Evolutionary conservation across 2,888 invertebrate genomes (phyloP), one percentile per base, ranked within the genome.

Genomic region (Oxystoma pomonae): DNA sequence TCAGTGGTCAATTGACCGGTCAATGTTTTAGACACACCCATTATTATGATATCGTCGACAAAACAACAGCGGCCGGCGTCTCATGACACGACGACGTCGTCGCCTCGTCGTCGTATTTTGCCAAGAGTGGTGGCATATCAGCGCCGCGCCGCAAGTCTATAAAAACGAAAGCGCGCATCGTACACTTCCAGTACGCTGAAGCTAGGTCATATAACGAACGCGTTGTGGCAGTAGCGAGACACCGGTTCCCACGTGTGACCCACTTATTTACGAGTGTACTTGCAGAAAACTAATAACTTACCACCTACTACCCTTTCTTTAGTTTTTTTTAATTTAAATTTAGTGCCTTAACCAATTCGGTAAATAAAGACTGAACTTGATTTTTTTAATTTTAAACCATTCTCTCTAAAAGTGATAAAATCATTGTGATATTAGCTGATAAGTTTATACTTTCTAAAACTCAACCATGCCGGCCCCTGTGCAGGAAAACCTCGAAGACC

Each of bases 171-270:
- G 58, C 66, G 65, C 58, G 53, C 35, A 64, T 62, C 65, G 53
- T 60, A 61, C 67, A 66, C 69, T 70, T 71, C 69, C 74, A 77
- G 76, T 78, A 73, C 69, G 74, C 72, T 73, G 73, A 75, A 75
- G 78, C 78, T 78, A 78, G 78, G 78, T 78, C 77, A 76, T 75
- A 72, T 74, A 74, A 76, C 76, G 71, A 35, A 72, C 74, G 73
- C 74, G 75, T 76, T 78, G 78, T 78, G 78, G 78, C 79, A 80
- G 78, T 78, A 77, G 78, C 78, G 69, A 60, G 69, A 69, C 67
- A 65, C 68, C 62, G 67, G 68, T 63, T 65, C 70, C 68, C 71
- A 71, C 74, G 74, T 71, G 74, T 74, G 74, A 74, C 75, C 75
- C 70, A 74, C 66, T 70, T 74, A 69, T 66, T 66, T 67, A 67